These are phyloP conservation scores for Drosophila phalerata DNA, from an alignment of 2,888 invertebrate genomes.

Conservation along the genomic window DNA sequence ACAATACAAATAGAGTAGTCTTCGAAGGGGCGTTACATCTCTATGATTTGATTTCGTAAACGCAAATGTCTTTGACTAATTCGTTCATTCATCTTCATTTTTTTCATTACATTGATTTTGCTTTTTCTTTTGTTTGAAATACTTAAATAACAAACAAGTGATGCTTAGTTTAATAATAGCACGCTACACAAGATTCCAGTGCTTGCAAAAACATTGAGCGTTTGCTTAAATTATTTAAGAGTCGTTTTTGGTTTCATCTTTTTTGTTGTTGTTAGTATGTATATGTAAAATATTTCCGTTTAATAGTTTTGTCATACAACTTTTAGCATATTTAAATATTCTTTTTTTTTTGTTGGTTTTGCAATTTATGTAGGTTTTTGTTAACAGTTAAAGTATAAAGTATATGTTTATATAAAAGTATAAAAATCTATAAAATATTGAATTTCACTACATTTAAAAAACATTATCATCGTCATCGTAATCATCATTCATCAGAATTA, in stretches of 20 bases:
- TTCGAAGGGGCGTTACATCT: constrained; percentile 15
- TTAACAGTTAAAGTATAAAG: constrained; percentile 82
- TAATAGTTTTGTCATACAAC: constrained; percentile 56
- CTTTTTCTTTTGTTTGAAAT: constrained; percentile 50
- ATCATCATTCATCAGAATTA: constrained; percentile 11
- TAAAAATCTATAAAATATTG: constrained; percentile 82
- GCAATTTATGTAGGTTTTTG: constrained; percentile 47
- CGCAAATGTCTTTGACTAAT: constrained; percentile 71
- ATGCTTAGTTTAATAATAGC: constrained; percentile 61
- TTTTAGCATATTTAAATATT: constrained; percentile 66
- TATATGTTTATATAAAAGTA: constrained; percentile 81
- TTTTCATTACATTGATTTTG: not conserved
- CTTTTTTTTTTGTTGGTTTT: constrained; percentile 36
- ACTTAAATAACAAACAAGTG: constrained; percentile 62
- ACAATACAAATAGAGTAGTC: constrained; percentile 18
- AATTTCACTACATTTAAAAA: constrained; percentile 80
- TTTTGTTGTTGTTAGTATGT: constrained; percentile 26
- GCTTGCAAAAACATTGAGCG: constrained; percentile 69
- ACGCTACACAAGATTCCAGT: constrained; percentile 72
- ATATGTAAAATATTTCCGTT: constrained; percentile 62
- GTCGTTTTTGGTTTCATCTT: constrained; percentile 29
- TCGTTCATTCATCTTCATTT: not conserved
- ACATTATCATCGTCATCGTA: constrained; percentile 44
- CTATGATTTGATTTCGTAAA: constrained; percentile 35
- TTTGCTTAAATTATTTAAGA: constrained; percentile 56